These are phyloP conservation scores for Osedax fenrisi DNA, from an alignment of 2,888 invertebrate genomes.

Conservation along the genomic window DNA sequence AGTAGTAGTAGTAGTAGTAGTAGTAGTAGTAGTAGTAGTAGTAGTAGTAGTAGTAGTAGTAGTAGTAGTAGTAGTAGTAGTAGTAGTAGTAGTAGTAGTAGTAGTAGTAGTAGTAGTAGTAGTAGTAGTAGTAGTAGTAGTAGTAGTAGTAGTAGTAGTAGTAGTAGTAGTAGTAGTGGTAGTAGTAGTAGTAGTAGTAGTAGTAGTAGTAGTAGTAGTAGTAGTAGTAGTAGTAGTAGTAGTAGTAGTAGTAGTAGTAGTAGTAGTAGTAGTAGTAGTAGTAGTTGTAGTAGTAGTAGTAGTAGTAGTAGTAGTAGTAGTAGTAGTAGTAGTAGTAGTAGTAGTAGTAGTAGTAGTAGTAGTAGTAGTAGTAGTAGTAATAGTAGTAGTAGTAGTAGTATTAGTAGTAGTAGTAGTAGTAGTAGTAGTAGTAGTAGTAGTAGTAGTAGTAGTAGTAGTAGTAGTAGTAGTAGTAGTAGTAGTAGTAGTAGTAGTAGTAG, in stretches of 20 bases:
- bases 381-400: no score
- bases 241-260: slow-evolving; percentile 5
- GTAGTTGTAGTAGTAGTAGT: slow-evolving; percentile 3
- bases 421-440: slow-evolving; percentile 19
- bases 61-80: slow-evolving; percentile 2
- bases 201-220: slow-evolving; percentile 1
- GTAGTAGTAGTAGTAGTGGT: neutral
- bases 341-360: slow-evolving; percentile 1
- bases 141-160: neutral
- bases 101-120: slow-evolving; percentile 2
- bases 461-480: slow-evolving; percentile 16
- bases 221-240: neutral
- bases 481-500: slow-evolving; percentile 24
- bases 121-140: slow-evolving; percentile 3
- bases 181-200: slow-evolving; percentile 2
- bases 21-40: neutral
- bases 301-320: neutral
- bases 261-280: slow-evolving; percentile 1
- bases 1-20: neutral
- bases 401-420: no score
- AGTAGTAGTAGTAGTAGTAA: neutral
- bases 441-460: slow-evolving; percentile 16
- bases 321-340: neutral
- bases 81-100: neutral
- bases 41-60: neutral